Evolutionary conservation across 2,888 invertebrate genomes (phyloP).

Genomic region (Clanis bilineata): DNA sequence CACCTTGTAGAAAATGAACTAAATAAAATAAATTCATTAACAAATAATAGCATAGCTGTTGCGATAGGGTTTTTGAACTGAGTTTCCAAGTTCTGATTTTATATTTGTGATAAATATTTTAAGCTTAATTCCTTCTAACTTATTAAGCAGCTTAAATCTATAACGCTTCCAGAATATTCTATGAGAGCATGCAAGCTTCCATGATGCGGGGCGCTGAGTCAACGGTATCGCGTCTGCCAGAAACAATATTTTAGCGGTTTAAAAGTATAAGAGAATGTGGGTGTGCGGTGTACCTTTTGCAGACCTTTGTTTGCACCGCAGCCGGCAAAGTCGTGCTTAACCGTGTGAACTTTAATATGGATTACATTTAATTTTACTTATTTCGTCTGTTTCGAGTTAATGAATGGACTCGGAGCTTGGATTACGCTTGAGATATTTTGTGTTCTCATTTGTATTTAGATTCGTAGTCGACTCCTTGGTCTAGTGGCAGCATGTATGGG

Average conservation of each 20-base stretch:
- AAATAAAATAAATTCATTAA: no score
- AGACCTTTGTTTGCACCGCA: conserved; percentile 8
- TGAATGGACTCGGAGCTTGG: background rate
- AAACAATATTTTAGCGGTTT: conserved; percentile 75
- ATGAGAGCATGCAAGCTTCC: conserved; percentile 33
- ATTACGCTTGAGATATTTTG: background rate
- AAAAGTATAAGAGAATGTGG: conserved; percentile 65
- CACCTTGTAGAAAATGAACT: no score
- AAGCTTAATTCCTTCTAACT: no score
- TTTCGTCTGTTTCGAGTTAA: conserved; percentile 3
- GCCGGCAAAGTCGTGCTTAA: conserved; percentile 22
- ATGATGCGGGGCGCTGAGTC: conserved; percentile 53
- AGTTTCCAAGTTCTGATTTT: no score
- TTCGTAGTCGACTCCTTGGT: no score
- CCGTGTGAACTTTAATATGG: conserved; percentile 10
- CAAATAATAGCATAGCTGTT: no score
- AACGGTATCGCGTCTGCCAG: conserved; percentile 64
- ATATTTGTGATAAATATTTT: no score
- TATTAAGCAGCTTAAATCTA: background rate
- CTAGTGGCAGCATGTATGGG: no score
- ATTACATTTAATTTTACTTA: conserved; percentile 12
- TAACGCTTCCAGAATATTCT: conserved; percentile 34
- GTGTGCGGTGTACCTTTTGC: conserved; percentile 27
- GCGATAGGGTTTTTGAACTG: no score
- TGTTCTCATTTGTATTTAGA: background rate